These are phyloP conservation scores for Cecropterus lyciades DNA, from an alignment of 1,140 invertebrate species.

Conservation along the genomic window DNA sequence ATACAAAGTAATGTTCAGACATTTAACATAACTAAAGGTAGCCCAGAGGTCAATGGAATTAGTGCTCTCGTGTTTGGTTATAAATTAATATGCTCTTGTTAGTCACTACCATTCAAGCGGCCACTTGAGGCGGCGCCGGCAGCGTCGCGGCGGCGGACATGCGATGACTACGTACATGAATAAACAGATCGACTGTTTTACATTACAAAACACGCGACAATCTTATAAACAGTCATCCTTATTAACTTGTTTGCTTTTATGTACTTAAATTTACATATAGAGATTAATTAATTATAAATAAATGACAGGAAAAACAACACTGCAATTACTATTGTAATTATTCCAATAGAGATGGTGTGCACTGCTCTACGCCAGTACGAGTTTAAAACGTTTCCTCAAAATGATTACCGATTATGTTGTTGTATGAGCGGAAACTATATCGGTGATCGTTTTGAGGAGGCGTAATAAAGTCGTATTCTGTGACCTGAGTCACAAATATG, in stretches of 20 bases:
- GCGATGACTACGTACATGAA: conserved; percentile 16
- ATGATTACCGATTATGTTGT: too few relatives aligned
- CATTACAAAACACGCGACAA: conserved; percentile 25
- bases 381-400: too few relatives aligned
- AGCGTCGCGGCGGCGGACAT: conserved; percentile 14
- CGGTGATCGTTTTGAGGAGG: too few relatives aligned
- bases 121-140: neutral
- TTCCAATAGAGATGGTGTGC: too few relatives aligned
- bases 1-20: too few relatives aligned
- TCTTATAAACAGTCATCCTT: conserved; percentile 17
- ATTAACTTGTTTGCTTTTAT: conserved; percentile 1
- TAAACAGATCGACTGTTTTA: conserved; percentile 19
- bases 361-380: too few relatives aligned
- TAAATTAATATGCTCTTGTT: conserved; percentile 16
- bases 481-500: too few relatives aligned
- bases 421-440: too few relatives aligned
- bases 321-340: too few relatives aligned
- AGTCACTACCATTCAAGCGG: conserved; percentile 18
- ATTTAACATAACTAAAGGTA: neutral
- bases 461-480: too few relatives aligned
- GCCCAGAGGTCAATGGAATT: neutral
- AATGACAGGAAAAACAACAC: too few relatives aligned
- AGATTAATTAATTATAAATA: neutral
- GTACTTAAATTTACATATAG: neutral
- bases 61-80: neutral